These are phyloP conservation scores for Danio albolineatus DNA, from an alignment of 2,797 vertebrate species.

Conservation along the genomic window DNA sequence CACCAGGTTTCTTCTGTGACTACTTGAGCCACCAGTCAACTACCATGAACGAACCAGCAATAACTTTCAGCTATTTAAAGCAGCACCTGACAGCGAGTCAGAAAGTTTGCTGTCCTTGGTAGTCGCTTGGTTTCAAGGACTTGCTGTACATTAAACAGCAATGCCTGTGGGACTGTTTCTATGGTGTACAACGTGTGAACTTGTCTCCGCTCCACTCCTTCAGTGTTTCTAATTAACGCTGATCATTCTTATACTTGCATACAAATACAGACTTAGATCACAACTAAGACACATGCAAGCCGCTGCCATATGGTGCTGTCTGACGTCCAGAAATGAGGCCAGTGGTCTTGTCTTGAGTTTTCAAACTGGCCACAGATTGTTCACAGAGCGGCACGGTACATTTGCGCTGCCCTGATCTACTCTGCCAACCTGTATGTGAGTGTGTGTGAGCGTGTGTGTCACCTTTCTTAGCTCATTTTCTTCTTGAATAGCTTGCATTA, in stretches of 20 bases:
- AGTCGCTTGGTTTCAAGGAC: conserved; percentile 78
- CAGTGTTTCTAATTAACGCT: conserved; percentile 80
- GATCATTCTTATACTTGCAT: conserved; percentile 77
- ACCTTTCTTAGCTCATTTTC: conserved; percentile 25
- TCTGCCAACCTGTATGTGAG: conserved; percentile 24
- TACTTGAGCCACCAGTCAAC: conserved; percentile 55
- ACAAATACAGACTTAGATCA: conserved; percentile 75
- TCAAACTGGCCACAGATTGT: conserved; percentile 82
- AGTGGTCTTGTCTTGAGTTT: conserved; percentile 82
- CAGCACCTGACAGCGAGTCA: conserved; percentile 68
- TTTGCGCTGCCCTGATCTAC: conserved; percentile 51
- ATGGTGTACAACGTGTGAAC: conserved; percentile 69
- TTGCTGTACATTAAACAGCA: conserved; percentile 72
- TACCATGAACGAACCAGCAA: conserved; percentile 33
- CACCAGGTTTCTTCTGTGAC: conserved; percentile 30
- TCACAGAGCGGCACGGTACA: conserved; percentile 67
- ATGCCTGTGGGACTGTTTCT: conserved; percentile 73
- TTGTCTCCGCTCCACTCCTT: conserved; percentile 60
- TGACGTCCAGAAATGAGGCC: conserved; percentile 85
- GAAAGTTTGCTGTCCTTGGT: conserved; percentile 70
- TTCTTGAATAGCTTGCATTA: conserved; percentile 18
- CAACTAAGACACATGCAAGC: conserved; percentile 77
- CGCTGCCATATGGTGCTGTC: conserved; percentile 85
- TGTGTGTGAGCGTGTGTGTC: neutral
- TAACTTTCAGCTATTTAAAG: conserved; percentile 63